A percentile compares a stretch with the other conserved stretches of the same genome.
These are phyloP conservation scores for Poicephalus gulielmi DNA, from an alignment of 2,113 vertebrate genomes.

Conservation along the genomic window DNA sequence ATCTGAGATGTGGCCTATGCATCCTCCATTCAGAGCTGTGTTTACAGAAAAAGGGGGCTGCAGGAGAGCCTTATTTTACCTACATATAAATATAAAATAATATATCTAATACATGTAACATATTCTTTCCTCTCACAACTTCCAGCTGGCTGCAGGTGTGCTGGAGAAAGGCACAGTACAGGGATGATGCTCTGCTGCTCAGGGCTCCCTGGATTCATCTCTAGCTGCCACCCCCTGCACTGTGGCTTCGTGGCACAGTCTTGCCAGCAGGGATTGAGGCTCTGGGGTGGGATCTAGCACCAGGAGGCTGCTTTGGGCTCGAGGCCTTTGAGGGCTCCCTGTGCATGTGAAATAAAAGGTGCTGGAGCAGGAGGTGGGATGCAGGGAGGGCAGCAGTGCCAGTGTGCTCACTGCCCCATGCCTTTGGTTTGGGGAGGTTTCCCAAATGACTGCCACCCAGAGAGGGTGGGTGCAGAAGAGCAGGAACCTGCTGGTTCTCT, in stretches of 20 bases:
- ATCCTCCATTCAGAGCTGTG: not conserved
- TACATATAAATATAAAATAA: not conserved
- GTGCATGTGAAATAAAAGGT: not conserved
- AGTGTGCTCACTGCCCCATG: accelerated
- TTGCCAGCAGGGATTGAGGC: not conserved
- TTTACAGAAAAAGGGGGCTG: not conserved
- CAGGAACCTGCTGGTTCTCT: not conserved
- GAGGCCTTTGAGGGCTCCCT: not conserved
- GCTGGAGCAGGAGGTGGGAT: not conserved
- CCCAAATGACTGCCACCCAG: not conserved
- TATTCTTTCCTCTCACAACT: not conserved
- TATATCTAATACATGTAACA: not conserved
- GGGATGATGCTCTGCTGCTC: not conserved
- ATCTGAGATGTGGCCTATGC: not conserved
- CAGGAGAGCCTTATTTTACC: not conserved
- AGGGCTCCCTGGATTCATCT: not conserved
- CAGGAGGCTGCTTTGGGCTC: not conserved
- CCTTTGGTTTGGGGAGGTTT: not conserved
- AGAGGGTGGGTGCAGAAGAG: not conserved
- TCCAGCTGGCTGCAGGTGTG: not conserved
- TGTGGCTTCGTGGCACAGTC: accelerated
- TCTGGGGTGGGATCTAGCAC: not conserved
- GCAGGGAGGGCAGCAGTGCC: not conserved
- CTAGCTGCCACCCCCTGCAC: not conserved
- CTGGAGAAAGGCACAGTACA: not conserved